A percentile compares a stretch with the other conserved stretches of the same genome.
Evolutionary conservation across 2,797 vertebrate genomes (phyloP).

Genomic region (Micrastur ruficollis): DNA sequence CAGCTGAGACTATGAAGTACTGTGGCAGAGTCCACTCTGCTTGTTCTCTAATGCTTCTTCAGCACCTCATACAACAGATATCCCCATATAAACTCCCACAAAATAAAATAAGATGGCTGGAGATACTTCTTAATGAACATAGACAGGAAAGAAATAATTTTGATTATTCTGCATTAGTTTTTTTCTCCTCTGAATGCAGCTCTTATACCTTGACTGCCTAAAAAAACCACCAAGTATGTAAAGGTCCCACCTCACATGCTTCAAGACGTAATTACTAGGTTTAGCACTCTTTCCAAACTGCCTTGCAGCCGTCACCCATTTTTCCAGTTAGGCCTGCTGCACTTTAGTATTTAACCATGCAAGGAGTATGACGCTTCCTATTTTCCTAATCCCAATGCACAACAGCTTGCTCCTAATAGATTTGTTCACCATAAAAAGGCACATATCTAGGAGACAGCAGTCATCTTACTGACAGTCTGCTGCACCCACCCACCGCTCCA

Average conservation of each 20-base stretch:
- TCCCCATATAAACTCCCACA: not conserved
- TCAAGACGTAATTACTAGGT: not conserved
- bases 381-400: not conserved
- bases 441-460: not conserved
- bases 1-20: not conserved
- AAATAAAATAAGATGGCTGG: not conserved
- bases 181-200: not conserved
- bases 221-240: not conserved
- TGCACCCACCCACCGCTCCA: not conserved
- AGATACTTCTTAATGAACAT: not conserved
- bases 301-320: not conserved
- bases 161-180: not conserved
- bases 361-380: not conserved
- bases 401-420: not conserved
- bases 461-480: not conserved
- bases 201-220: not conserved
- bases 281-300: not conserved
- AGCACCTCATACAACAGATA: not conserved
- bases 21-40: accelerated
- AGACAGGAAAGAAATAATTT: not conserved
- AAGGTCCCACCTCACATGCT: not conserved
- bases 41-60: not conserved
- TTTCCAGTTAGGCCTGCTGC: not conserved
- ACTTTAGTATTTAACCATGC: not conserved
- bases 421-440: not conserved